phyloP scores from a whole-genome alignment of 2,113 vertebrate species.

The Stigmatopora argus region DNA sequence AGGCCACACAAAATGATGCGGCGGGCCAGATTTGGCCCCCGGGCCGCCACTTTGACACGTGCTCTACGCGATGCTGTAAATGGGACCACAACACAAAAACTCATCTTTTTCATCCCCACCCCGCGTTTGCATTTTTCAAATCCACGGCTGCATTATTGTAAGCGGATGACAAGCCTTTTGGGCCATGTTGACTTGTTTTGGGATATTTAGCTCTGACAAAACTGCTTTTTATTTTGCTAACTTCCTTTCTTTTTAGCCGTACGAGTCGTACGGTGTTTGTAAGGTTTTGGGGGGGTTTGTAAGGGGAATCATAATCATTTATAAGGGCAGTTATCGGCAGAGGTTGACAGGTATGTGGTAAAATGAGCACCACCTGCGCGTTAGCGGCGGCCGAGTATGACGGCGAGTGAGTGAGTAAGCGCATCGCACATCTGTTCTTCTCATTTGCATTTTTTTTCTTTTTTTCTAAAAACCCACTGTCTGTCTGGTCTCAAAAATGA shows the following conservation, averaged over 20 bases:
- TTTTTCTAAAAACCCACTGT: not conserved
- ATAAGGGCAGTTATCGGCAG: too few species aligned
- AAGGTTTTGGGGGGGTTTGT: too few species aligned
- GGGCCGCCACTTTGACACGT: too few species aligned
- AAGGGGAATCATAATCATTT: too few species aligned
- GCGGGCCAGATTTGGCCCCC: too few species aligned
- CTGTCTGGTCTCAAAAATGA: slow-evolving; percentile 4
- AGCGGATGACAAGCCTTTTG: not conserved
- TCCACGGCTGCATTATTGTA: not conserved
- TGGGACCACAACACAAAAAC: too few species aligned
- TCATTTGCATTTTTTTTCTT: not conserved
- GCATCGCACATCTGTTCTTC: slow-evolving; percentile 1
- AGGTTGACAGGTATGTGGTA: too few species aligned
- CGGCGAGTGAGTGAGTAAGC: not conserved
- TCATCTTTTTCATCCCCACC: too few species aligned
- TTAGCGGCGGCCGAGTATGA: not conserved
- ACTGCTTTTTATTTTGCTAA: not conserved
- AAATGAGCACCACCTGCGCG: not conserved
- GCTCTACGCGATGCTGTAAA: too few species aligned
- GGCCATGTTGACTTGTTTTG: not conserved
- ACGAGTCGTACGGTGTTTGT: too few species aligned
- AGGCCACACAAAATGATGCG: too few species aligned
- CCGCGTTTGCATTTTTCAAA: too few species aligned
- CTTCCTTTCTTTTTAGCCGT: not conserved
- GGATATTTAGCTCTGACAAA: not conserved